Evolutionary conservation across 2,113 vertebrate genomes (phyloP), one percentile per base, ranked within the genome.

Genomic region (Ivindomyrus marchei): DNA sequence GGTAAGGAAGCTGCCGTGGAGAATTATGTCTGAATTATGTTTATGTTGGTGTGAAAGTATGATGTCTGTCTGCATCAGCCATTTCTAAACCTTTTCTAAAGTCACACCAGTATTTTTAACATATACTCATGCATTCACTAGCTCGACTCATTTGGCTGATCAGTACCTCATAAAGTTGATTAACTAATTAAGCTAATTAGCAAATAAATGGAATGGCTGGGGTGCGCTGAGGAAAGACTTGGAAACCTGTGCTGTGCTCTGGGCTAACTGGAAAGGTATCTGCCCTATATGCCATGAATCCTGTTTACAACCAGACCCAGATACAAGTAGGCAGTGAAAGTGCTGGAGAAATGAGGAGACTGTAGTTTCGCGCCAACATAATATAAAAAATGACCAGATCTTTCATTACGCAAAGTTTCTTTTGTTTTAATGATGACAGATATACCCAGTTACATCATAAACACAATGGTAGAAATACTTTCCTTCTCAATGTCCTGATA

Each of bases 401-500:
- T 19, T 31, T 9, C 88, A 77, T 27, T 83, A 52, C 49, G 77
- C 80, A 45, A 86, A 45, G 31, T 52, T 85, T 88, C 58, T 85
- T 88, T 86, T 89, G 53, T 90, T 88, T 46, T 93, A 93, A 93
- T 88, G 21, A 62, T 93, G 92, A 94, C 92, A 66, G 93, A 94
- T 88, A 87, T 90, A 56, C 90, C 91, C 92, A 89, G 85, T 66
- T 66, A 27, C 62, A 91, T 88, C 90, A 88, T 93, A 93, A 92
- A 92, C 88, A 89, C 91, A 92, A 90, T 49, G 88, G 89, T 88
- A 74, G 58, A 91, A 93, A 90, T 10, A 21, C 92, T 93, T 93
- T 93, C 91, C 93, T 90, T 92, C 90, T 5, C 88, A 90, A 90
- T 50, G 77, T 90, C 91, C 91, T 94, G 92, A 93, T 93, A 93